Conservation (phyloP, 2,888 invertebrate genomes). For the Heterodera filipjevi region DNA sequence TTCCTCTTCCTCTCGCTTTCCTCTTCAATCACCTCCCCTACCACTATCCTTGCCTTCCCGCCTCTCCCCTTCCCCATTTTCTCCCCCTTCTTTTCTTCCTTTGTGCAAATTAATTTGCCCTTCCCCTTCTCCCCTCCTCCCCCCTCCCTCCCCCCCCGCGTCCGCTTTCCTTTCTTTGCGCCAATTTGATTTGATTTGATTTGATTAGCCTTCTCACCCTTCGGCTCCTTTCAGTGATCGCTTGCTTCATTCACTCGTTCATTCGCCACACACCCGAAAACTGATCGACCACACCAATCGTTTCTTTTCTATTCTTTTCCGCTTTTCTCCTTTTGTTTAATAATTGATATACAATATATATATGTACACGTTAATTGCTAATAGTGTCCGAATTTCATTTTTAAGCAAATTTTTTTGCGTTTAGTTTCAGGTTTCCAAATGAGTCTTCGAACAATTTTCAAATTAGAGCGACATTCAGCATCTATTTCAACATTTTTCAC, state of each 20-base stretch:
- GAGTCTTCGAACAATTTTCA: no score
- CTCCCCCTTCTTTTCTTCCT: not conserved
- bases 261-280: not conserved
- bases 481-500: no score
- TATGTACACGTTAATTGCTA: not conserved
- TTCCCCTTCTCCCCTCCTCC: not conserved
- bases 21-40: not conserved
- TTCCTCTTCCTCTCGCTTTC: not conserved
- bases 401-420: no score
- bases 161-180: not conserved
- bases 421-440: no score
- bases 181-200: slow-evolving; percentile 1
- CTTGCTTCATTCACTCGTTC: not conserved
- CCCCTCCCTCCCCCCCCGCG: not conserved
- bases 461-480: no score
- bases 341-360: not conserved
- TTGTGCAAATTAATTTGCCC: not conserved
- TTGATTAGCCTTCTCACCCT: not conserved
- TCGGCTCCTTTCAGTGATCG: not conserved
- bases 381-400: no score
- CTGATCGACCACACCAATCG: not conserved
- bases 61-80: not conserved
- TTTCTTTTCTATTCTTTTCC: not conserved
- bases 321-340: not conserved
- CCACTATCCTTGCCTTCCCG: not conserved